phyloP scores from a whole-genome alignment of 2,888 invertebrate genomes.

The Metalampra italica region DNA sequence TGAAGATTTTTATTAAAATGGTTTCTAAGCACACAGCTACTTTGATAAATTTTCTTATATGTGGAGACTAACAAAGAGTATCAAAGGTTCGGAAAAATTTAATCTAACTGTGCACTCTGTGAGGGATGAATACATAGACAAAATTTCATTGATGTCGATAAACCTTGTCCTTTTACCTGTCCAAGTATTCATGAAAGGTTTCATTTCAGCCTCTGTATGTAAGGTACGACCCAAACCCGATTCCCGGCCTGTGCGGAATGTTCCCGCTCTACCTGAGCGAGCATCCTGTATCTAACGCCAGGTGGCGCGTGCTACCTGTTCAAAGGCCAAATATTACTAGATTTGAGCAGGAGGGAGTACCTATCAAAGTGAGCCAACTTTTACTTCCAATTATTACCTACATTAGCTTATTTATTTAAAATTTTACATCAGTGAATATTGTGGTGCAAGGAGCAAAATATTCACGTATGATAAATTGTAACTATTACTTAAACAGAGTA shows the following conservation, averaged over 20 bases:
- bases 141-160: conserved; percentile 34
- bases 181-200: conserved; percentile 4
- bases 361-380: conserved; percentile 36
- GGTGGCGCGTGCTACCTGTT: conserved; percentile 63
- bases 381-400: background rate
- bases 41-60: too few relatives aligned
- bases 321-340: conserved; percentile 52
- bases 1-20: too few relatives aligned
- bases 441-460: too few relatives aligned
- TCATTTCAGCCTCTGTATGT: conserved; percentile 62
- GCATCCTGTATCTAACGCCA: conserved; percentile 61
- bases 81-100: conserved; percentile 27
- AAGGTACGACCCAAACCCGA: conserved; percentile 63
- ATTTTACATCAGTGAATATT: too few relatives aligned
- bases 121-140: conserved; percentile 20
- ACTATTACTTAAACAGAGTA: too few relatives aligned
- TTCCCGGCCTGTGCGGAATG: conserved; percentile 58
- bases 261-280: conserved; percentile 63
- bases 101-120: conserved; percentile 28
- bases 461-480: too few relatives aligned
- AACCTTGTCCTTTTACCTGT: conserved; percentile 25
- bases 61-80: conserved; percentile 9
- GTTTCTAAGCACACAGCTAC: too few relatives aligned
- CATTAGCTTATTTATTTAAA: too few relatives aligned
- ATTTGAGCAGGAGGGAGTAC: conserved; percentile 60